Evolutionary conservation across 2,888 invertebrate species (phyloP).

Genomic region (Diloba caeruleocephala): DNA sequence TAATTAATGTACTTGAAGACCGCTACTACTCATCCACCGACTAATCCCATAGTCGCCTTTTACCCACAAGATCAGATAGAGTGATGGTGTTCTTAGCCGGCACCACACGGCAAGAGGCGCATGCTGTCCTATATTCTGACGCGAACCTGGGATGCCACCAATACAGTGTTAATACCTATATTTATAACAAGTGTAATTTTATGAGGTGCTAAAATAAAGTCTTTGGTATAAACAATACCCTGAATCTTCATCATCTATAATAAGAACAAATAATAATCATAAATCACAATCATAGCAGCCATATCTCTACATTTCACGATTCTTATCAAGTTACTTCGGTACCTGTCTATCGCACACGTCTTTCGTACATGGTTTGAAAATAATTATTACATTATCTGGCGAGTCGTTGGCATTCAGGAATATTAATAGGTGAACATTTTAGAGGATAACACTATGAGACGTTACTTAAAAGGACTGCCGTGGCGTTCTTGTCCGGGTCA

Average conservation of each 20-base stretch:
- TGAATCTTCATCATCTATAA: slow-evolving; percentile 21
- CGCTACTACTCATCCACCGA: no score
- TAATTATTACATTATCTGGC: slow-evolving; percentile 20
- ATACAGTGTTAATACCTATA: slow-evolving; percentile 8
- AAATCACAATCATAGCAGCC: slow-evolving; percentile 21
- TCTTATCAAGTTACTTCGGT: slow-evolving; percentile 44
- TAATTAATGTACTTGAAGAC: no score
- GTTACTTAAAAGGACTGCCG: slow-evolving; percentile 71
- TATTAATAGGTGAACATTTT: slow-evolving; percentile 17
- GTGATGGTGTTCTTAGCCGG: no score
- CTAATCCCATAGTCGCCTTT: no score
- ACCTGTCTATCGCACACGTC: slow-evolving; percentile 18
- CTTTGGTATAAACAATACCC: slow-evolving; percentile 32
- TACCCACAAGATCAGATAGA: no score
- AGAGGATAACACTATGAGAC: slow-evolving; percentile 25
- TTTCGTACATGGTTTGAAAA: slow-evolving; percentile 32
- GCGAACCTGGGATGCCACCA: no score
- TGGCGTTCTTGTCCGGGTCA: slow-evolving; percentile 69
- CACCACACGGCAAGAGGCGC: no score
- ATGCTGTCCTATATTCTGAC: no score
- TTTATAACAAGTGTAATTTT: slow-evolving; percentile 17
- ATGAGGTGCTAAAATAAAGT: slow-evolving; percentile 29
- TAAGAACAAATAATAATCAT: slow-evolving; percentile 23
- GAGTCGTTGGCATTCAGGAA: slow-evolving; percentile 20
- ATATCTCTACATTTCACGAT: slow-evolving; percentile 33